Conservation (phyloP, 2,113 vertebrate genomes). For the Asarcornis scutulata region DNA sequence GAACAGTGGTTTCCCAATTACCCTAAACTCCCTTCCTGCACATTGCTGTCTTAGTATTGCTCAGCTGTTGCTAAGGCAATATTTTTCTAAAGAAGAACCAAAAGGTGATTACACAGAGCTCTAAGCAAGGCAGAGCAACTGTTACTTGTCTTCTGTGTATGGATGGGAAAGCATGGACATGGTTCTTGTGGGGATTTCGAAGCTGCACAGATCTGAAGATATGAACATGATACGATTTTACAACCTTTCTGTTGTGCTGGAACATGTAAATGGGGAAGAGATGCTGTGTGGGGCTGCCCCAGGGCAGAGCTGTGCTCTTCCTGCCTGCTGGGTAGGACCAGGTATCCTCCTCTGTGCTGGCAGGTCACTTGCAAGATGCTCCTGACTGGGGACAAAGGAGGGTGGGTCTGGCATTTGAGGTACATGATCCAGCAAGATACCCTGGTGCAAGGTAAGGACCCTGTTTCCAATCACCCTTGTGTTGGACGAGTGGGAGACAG, state of each 20-base stretch:
- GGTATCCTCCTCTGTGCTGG: background rate
- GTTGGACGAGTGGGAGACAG: background rate
- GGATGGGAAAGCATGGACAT: background rate
- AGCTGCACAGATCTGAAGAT: background rate
- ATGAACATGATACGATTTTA: too few species aligned
- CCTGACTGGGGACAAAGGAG: background rate
- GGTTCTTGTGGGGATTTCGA: accelerated
- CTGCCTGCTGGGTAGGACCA: accelerated
- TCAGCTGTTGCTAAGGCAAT: background rate
- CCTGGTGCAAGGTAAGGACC: background rate
- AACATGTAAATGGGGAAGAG: accelerated
- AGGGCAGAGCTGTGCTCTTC: background rate
- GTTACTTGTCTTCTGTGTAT: accelerated
- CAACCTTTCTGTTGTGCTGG: background rate
- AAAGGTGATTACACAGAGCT: background rate
- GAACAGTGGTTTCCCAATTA: background rate
- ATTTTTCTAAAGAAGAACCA: background rate
- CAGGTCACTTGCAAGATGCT: accelerated
- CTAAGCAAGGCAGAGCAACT: background rate
- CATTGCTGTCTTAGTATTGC: background rate
- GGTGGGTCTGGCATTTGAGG: background rate
- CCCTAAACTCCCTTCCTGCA: background rate
- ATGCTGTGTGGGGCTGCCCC: background rate
- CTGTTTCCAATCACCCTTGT: background rate
- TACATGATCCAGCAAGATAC: accelerated